Base-by-base conservation (phyloP, 2,113 vertebrate species). In the Mesitornis unicolor region DNA sequence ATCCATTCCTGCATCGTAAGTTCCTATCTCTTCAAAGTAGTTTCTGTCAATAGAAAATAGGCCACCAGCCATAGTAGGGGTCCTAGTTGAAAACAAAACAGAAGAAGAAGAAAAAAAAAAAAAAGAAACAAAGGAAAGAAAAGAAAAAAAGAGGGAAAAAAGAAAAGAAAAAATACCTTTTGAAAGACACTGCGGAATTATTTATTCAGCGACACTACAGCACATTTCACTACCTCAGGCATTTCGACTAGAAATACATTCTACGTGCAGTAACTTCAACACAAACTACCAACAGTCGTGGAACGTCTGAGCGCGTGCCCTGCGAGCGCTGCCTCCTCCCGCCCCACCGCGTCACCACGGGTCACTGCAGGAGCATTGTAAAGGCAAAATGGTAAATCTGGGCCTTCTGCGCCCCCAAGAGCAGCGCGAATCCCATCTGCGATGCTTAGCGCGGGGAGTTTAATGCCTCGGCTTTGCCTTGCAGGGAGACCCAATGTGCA, bases 1-100 rank as follows among this genome's bases (percentile, higher is more conserved):
- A 98, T 99, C 99, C 99, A 99, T 99, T 96, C 99, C 99, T 84
- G 99, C 98, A 98, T 99, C 99, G 87, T 99, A 99, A 95, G 98
- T 99, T 98, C 99, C 99, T 93, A 99, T 99, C 98, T 99, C 99
- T 98, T 99, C 99, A 99, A 99, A 99, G 98, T 99, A 99, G 86
- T 98, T 98, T 97, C 99, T 99, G 98, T 99, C 98, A 98, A 99
- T 99, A 84, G 99, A 99, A 98, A 99, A 99, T 93, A 99, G 97
- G 74, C 99, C 99, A 93, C 99, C 99, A 96, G 99, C 99, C 99
- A 99, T 99, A 84, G 99, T 99, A 92, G 99, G 99, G 97, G 99
- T 99, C 98, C 99, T 99, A 97, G 80, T 97, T 97, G 97, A 96
- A 98, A 98, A 98, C 78, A 98, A 95, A 97, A 95, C 95, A 65